These are phyloP conservation scores for Phocides pigmalion DNA, from an alignment of 1,140 invertebrate genomes.

Conservation along the genomic window DNA sequence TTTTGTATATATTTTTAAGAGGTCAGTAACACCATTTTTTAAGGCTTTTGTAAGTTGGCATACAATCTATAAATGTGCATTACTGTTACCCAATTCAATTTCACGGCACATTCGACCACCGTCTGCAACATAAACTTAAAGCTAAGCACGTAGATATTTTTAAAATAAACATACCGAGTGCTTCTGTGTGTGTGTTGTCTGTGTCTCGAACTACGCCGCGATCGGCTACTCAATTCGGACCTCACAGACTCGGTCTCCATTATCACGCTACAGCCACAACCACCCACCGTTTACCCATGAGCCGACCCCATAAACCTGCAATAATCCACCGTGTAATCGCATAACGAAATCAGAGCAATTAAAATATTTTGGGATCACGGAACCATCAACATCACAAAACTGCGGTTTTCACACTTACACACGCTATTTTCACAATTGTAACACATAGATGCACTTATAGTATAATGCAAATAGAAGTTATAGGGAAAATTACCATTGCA, in stretches of 20 bases:
- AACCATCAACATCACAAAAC: slow-evolving; percentile 49
- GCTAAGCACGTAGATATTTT: slow-evolving; percentile 23
- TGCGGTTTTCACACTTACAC: slow-evolving; percentile 45
- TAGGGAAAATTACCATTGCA: slow-evolving; percentile 58
- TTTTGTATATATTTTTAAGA: too few relatives aligned
- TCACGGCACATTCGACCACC: slow-evolving; percentile 4
- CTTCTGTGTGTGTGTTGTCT: slow-evolving; percentile 85
- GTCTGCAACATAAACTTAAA: background rate
- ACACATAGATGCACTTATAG: background rate
- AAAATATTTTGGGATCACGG: slow-evolving; percentile 66
- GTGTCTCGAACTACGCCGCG: slow-evolving; percentile 84
- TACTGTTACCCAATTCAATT: slow-evolving; percentile 5
- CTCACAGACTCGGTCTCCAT: slow-evolving; percentile 88
- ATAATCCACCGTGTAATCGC: slow-evolving; percentile 66
- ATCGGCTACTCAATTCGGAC: slow-evolving; percentile 86
- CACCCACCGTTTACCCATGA: slow-evolving; percentile 62
- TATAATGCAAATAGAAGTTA: slow-evolving; percentile 9
- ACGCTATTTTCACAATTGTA: slow-evolving; percentile 8
- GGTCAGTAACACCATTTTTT: background rate
- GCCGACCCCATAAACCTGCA: slow-evolving; percentile 57
- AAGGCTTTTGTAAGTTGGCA: background rate
- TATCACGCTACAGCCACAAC: slow-evolving; percentile 44
- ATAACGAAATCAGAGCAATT: slow-evolving; percentile 69
- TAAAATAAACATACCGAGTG: slow-evolving; percentile 80
- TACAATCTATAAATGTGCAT: too few relatives aligned